phyloP scores from a whole-genome alignment of 2,888 invertebrate species.

The Clanis bilineata region DNA sequence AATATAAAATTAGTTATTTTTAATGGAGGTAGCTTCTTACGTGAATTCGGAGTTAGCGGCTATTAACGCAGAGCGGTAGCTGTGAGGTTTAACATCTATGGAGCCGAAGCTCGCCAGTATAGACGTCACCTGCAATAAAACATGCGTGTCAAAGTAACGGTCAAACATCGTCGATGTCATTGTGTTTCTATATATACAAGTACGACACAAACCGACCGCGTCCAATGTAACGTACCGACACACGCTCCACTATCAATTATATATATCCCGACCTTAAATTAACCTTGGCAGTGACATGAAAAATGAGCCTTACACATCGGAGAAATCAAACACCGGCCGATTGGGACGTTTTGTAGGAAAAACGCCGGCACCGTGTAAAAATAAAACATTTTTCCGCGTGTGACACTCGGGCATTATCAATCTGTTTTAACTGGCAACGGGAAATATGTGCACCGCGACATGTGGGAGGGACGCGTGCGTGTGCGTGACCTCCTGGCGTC shows the following conservation, averaged over 20 bases:
- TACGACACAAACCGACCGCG: conserved; percentile 32
- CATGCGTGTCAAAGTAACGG: conserved; percentile 22
- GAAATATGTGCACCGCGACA: conserved; percentile 44
- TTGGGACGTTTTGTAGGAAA: conserved; percentile 33
- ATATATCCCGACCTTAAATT: conserved; percentile 78
- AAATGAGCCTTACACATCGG: conserved; percentile 63
- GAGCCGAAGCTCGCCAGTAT: conserved; percentile 83
- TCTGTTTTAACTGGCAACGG: conserved; percentile 73
- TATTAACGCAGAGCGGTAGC: conserved; percentile 78
- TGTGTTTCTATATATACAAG: conserved; percentile 39
- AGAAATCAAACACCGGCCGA: conserved; percentile 63
- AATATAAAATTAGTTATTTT: neutral
- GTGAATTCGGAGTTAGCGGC: conserved; percentile 83
- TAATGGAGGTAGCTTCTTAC: conserved; percentile 62
- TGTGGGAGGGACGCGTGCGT: conserved; percentile 37
- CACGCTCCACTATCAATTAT: conserved; percentile 51
- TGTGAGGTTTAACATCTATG: conserved; percentile 83
- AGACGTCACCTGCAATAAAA: conserved; percentile 72
- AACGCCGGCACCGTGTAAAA: conserved; percentile 59
- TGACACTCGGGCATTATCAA: conserved; percentile 79
- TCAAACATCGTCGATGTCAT: conserved; percentile 36
- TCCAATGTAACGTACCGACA: conserved; percentile 55
- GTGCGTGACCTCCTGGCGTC: conserved; percentile 36
- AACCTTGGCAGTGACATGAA: conserved; percentile 80
- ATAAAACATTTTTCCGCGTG: conserved; percentile 65